A percentile compares a stretch with the other conserved stretches of the same genome.
These are phyloP conservation scores for Plebejus anna DNA, from an alignment of 2,888 invertebrate genomes.

Conservation along the genomic window DNA sequence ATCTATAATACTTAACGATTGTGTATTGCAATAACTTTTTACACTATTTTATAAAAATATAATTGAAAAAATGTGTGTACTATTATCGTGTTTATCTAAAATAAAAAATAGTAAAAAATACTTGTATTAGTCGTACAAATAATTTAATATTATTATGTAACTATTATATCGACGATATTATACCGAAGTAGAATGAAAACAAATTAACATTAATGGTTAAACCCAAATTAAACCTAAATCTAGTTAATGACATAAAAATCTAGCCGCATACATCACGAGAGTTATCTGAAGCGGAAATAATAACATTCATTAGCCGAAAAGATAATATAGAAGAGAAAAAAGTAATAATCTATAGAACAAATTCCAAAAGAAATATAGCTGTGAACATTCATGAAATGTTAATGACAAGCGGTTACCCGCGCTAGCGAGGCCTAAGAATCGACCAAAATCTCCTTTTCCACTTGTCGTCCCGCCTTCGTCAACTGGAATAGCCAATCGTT, in stretches of 20 bases:
- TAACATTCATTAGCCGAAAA: slow-evolving; percentile 31
- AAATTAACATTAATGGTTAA: neutral
- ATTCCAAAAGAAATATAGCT: slow-evolving; percentile 36
- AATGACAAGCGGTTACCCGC: slow-evolving; percentile 76
- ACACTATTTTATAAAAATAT: neutral
- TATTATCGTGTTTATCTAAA: neutral
- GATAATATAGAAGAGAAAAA: slow-evolving; percentile 32
- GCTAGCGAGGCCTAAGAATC: slow-evolving; percentile 85
- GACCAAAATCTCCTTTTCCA: slow-evolving; percentile 79
- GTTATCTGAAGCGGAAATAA: slow-evolving; percentile 36
- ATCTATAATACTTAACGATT: neutral
- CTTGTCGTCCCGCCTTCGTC: slow-evolving; percentile 72
- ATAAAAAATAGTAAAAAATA: neutral
- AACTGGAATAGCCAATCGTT: slow-evolving; percentile 71
- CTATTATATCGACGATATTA: no score
- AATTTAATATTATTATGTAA: no score
- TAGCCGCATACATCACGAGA: neutral
- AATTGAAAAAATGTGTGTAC: no score
- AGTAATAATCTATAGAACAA: slow-evolving; percentile 40
- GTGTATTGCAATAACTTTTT: neutral
- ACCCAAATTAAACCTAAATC: neutral
- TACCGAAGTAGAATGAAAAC: neutral
- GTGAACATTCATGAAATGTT: slow-evolving; percentile 52
- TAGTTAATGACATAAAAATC: neutral
- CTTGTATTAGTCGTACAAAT: no score